Evolutionary conservation across 1,140 invertebrate species (phyloP).

Genomic region (Caerostris extrusa): DNA sequence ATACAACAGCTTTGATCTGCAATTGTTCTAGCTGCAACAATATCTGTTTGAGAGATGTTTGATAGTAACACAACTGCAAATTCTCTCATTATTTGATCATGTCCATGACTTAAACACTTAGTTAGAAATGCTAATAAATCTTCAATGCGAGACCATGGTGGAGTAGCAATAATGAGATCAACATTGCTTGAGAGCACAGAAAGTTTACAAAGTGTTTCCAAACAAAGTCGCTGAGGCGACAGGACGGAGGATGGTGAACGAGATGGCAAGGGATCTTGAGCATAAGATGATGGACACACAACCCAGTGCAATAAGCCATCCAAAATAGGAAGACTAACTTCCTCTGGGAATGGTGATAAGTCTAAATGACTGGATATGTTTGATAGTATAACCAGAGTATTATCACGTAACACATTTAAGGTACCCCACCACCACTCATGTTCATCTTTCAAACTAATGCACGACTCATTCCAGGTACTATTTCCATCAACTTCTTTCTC

Average conservation of each 20-base stretch:
- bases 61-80: slow-evolving; percentile 96
- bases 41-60: slow-evolving; percentile 94
- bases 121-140: slow-evolving; percentile 93
- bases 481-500: slow-evolving; percentile 69
- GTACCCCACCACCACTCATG: slow-evolving; percentile 96
- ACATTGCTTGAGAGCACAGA: slow-evolving; percentile 98
- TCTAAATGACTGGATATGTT: slow-evolving; percentile 97
- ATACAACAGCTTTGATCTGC: slow-evolving; percentile 89
- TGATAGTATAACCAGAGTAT: slow-evolving; percentile 94
- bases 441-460: slow-evolving; percentile 75
- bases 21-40: slow-evolving; percentile 93
- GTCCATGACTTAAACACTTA: slow-evolving; percentile 91
- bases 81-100: slow-evolving; percentile 95
- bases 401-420: slow-evolving; percentile 94
- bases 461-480: slow-evolving; percentile 71
- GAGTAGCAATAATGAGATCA: slow-evolving; percentile 98
- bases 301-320: slow-evolving; percentile 98
- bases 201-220: slow-evolving; percentile 98
- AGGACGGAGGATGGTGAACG: slow-evolving; percentile 85
- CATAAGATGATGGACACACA: slow-evolving; percentile 95
- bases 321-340: slow-evolving; percentile 93
- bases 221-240: slow-evolving; percentile 94
- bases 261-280: slow-evolving; percentile 93
- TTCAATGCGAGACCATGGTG: slow-evolving; percentile 94
- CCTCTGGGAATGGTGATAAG: slow-evolving; percentile 91